Conservation (phyloP, 1,140 invertebrate genomes). For the Bombyx mandarina region DNA sequence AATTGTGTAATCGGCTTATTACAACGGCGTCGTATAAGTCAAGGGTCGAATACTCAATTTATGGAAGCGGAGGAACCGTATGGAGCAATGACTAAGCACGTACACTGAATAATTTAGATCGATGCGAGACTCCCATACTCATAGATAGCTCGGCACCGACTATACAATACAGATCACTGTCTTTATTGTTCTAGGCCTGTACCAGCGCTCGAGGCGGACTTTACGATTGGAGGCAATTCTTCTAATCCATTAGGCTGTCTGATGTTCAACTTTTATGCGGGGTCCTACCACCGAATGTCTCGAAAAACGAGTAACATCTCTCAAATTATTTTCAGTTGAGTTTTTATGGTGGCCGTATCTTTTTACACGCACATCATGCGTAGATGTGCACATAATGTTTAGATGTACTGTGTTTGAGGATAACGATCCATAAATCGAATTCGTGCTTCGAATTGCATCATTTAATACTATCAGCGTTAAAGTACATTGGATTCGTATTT, state of each 20-base stretch:
- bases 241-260: conserved; percentile 65
- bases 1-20: background rate
- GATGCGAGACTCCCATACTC: conserved; percentile 22
- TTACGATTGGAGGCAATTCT: conserved; percentile 55
- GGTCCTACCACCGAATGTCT: conserved; percentile 58
- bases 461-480: conserved; percentile 6
- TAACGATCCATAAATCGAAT: conserved; percentile 54
- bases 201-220: conserved; percentile 32
- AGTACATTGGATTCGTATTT: background rate
- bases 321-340: conserved; percentile 66
- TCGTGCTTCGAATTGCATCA: conserved; percentile 43
- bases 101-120: conserved; percentile 22
- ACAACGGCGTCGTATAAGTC: background rate
- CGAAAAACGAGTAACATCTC: conserved; percentile 58
- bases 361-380: conserved; percentile 65
- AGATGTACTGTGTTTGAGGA: conserved; percentile 42
- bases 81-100: conserved; percentile 15
- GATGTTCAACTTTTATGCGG: conserved; percentile 61
- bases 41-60: background rate
- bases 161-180: conserved; percentile 31
- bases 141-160: conserved; percentile 28
- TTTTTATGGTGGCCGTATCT: conserved; percentile 66
- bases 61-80: background rate
- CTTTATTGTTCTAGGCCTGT: conserved; percentile 36
- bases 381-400: conserved; percentile 62